A percentile compares a stretch with the other conserved stretches of the same genome.
Evolutionary conservation across 1,140 invertebrate genomes (phyloP).

Genomic region (Trichoplusia ni): DNA sequence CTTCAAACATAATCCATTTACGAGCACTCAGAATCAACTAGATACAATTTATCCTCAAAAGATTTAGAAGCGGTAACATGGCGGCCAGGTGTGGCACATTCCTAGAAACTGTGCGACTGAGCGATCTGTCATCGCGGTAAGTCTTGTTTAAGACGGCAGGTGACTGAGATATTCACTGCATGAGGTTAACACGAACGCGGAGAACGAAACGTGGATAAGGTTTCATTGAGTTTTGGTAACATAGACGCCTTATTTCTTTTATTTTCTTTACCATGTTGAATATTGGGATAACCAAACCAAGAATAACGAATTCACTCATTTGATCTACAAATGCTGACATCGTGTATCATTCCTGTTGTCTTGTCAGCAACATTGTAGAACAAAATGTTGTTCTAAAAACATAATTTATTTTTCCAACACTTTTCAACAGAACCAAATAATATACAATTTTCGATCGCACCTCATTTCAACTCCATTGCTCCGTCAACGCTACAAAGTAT

Average conservation of each 20-base stretch:
- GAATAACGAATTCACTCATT: too few species aligned
- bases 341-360: too few species aligned
- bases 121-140: slow-evolving; percentile 21
- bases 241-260: not conserved
- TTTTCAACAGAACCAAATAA: slow-evolving; percentile 10
- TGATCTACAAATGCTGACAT: not conserved
- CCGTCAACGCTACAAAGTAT: slow-evolving; percentile 23
- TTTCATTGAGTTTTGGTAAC: not conserved
- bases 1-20: slow-evolving; percentile 13
- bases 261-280: too few species aligned
- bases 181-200: not conserved
- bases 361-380: too few species aligned
- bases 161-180: slow-evolving; percentile 3
- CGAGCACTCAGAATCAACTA: not conserved
- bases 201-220: not conserved
- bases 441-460: slow-evolving; percentile 10
- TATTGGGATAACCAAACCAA: too few species aligned
- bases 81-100: slow-evolving; percentile 17
- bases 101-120: not conserved
- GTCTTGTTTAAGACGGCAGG: slow-evolving; percentile 35
- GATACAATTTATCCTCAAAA: slow-evolving; percentile 15
- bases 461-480: slow-evolving; percentile 24
- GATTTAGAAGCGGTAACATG: slow-evolving; percentile 1
- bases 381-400: slow-evolving; percentile 1
- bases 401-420: slow-evolving; percentile 20